phyloP scores from a whole-genome alignment of 2,113 vertebrate genomes.

The Notarius quadriscutis region DNA sequence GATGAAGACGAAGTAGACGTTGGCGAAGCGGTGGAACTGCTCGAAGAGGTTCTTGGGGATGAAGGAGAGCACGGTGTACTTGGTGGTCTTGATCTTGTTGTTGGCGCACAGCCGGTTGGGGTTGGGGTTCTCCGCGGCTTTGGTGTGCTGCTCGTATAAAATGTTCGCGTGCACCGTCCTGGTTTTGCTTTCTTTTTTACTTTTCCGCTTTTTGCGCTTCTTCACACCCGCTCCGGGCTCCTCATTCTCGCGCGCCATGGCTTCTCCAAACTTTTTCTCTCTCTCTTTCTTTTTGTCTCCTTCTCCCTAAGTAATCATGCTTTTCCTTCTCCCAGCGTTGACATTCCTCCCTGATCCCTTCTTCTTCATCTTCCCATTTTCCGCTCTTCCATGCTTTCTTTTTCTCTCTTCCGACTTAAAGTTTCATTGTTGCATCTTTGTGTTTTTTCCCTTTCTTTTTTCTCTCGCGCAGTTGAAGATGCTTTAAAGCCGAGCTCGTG shows the following conservation, averaged over 20 bases:
- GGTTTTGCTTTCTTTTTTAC: constrained; percentile 75
- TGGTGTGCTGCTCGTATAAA: constrained; percentile 65
- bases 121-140: constrained; percentile 70
- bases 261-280: constrained; percentile 57
- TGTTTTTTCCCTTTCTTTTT: constrained; percentile 33
- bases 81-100: constrained; percentile 95
- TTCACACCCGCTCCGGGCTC: constrained; percentile 66
- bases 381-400: constrained; percentile 58
- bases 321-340: constrained; percentile 41
- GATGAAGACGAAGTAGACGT: constrained; percentile 97
- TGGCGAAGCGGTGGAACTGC: constrained; percentile 94
- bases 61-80: constrained; percentile 92
- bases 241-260: constrained; percentile 72
- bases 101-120: constrained; percentile 74
- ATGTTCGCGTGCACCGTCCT: constrained; percentile 81
- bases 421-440: constrained; percentile 64
- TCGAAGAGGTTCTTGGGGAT: constrained; percentile 97
- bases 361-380: constrained; percentile 49
- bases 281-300: constrained; percentile 30
- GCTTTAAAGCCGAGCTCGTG: constrained; percentile 58
- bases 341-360: constrained; percentile 8
- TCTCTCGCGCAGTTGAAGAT: constrained; percentile 62
- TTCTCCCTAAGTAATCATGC: constrained; percentile 66
- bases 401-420: constrained; percentile 52
- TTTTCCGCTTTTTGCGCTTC: constrained; percentile 75